These are phyloP conservation scores for Rallus crepitans DNA, from an alignment of 2,797 vertebrate genomes.

Conservation along the genomic window DNA sequence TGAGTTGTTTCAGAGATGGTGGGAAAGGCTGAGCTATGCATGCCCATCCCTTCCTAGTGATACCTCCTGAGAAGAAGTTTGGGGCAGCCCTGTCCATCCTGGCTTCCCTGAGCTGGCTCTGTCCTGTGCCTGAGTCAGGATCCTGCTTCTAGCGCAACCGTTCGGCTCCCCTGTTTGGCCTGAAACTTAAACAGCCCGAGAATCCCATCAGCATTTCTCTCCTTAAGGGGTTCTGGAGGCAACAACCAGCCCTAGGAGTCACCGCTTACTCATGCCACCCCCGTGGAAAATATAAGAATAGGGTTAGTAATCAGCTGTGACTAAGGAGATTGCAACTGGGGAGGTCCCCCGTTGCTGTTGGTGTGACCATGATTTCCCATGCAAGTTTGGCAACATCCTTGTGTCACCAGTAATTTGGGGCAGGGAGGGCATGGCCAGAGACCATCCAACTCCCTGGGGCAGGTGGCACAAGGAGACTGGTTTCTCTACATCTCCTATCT, in stretches of 20 bases:
- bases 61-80: neutral
- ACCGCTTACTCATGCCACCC: conserved; percentile 50
- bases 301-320: conserved; percentile 42
- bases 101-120: neutral
- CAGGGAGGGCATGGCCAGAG: neutral
- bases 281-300: conserved; percentile 28
- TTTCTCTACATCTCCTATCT: neutral
- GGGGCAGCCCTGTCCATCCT: neutral
- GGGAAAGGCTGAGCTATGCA: neutral
- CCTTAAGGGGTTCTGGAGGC: conserved; percentile 3
- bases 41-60: neutral
- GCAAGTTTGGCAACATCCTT: neutral
- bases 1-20: neutral
- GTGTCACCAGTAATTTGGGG: neutral
- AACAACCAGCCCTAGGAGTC: neutral
- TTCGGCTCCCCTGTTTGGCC: neutral
- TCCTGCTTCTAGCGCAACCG: accelerated
- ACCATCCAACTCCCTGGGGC: accelerated
- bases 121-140: neutral
- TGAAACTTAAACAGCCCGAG: neutral
- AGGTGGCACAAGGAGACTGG: neutral
- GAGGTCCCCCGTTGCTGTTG: neutral
- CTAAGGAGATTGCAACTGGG: conserved; percentile 28
- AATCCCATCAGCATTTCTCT: neutral
- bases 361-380: neutral